phyloP scores from a whole-genome alignment of 2,888 invertebrate species.

The Scaptomyza parva region DNA sequence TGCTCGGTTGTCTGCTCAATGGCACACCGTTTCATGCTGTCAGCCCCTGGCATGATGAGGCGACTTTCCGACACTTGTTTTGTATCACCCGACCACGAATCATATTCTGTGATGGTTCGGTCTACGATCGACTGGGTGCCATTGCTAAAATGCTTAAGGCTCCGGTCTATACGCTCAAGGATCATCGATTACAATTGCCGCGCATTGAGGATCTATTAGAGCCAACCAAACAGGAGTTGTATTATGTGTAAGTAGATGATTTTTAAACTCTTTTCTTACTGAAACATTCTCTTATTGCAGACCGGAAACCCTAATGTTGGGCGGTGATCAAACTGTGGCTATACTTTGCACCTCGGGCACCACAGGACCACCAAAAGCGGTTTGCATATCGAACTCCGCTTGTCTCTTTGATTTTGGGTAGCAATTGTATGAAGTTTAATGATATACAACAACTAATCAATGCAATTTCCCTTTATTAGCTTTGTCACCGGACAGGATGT shows the following conservation, averaged over 20 bases:
- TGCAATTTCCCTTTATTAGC: constrained; percentile 38
- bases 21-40: constrained; percentile 82
- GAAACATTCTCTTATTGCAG: constrained; percentile 37
- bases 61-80: constrained; percentile 78
- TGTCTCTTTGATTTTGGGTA: constrained; percentile 81
- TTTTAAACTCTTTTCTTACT: background rate
- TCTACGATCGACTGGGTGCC: constrained; percentile 69
- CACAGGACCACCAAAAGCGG: constrained; percentile 80
- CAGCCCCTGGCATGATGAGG: constrained; percentile 78
- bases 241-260: constrained; percentile 69
- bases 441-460: background rate
- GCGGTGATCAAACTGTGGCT: constrained; percentile 81
- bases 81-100: constrained; percentile 80
- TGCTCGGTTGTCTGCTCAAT: constrained; percentile 79
- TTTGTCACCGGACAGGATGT: constrained; percentile 80
- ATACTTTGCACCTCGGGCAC: constrained; percentile 83
- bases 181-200: constrained; percentile 68
- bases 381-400: constrained; percentile 79
- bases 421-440: background rate
- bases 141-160: constrained; percentile 73
- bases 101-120: constrained; percentile 82
- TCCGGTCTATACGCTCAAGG: constrained; percentile 73
- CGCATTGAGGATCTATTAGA: constrained; percentile 79
- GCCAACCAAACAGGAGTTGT: constrained; percentile 69
- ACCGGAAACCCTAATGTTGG: constrained; percentile 70